Base-by-base conservation (phyloP, 2,888 invertebrate species). In the Isoperla grammatica region DNA sequence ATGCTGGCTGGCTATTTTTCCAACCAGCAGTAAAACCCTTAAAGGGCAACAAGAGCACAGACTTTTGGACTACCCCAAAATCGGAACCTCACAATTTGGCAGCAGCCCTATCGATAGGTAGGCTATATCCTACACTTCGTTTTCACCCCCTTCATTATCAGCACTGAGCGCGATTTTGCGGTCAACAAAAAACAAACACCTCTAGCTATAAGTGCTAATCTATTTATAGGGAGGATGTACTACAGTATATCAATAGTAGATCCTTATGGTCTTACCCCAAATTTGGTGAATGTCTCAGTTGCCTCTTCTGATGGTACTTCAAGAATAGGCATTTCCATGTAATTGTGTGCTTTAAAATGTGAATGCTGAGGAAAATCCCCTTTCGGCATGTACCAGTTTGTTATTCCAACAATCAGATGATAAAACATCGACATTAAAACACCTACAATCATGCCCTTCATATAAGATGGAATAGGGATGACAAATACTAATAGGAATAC, bases 191-290 rank as follows among this genome's bases (percentile, higher is more conserved):
- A n/a, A n/a, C n/a, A n/a, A n/a, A n/a, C n/a, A n/a, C n/a, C n/a
- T n/a, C n/a, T n/a, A n/a, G n/a, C n/a, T n/a, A n/a, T n/a, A n/a
- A n/a, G n/a, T n/a, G n/a, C n/a, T n/a, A n/a, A n/a, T n/a, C n/a
- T n/a, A n/a, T n/a, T n/a, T n/a, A n/a, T n/a, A n/a, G n/a, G n/a
- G n/a, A n/a, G n/a, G n/a, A n/a, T n/a, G n/a, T n/a, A n/a, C n/a
- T n/a, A n/a, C n/a, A n/a, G n/a, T n/a, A n/a, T n/a, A n/a, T n/a
- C n/a, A n/a, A n/a, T n/a, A n/a, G n/a, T n/a, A n/a, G n/a, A n/a
- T n/a, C n/a, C n/a, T n/a, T n/a, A n/a, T n/a, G n/a, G 2, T 8
- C 53, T 53, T 37, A 53, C 53, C 19, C 37, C 53, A 19, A 20
- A 39, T 35, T 53, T 37, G 12, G 53, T 19, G 8, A 37, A 2